Percentiles rank a stretch among this genome's conserved stretches.
Conservation (phyloP, 2,888 invertebrate genomes). For the Zele albiditarsus region DNA sequence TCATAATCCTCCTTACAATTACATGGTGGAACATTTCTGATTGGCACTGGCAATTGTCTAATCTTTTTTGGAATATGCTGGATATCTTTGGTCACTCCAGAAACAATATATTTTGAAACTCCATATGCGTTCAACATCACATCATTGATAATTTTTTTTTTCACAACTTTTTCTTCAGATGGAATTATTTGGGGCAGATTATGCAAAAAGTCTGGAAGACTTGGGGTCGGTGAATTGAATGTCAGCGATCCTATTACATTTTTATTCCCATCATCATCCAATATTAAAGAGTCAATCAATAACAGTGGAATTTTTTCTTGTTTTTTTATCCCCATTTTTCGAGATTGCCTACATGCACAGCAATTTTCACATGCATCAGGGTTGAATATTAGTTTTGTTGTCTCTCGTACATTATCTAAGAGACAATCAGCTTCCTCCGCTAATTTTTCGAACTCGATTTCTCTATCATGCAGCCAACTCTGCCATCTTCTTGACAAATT, state of each 20-base stretch:
- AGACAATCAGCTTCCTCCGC: slow-evolving; percentile 60
- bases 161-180: slow-evolving; percentile 55
- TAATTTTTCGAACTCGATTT: slow-evolving; percentile 58
- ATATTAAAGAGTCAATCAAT: slow-evolving; percentile 58
- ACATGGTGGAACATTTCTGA: slow-evolving; percentile 63
- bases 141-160: slow-evolving; percentile 51
- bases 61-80: slow-evolving; percentile 53
- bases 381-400: slow-evolving; percentile 54
- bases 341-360: slow-evolving; percentile 63
- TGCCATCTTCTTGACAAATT: slow-evolving; percentile 66
- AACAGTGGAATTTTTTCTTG: slow-evolving; percentile 56
- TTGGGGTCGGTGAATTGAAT: slow-evolving; percentile 61
- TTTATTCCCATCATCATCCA: slow-evolving; percentile 56
- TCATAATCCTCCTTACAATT: slow-evolving; percentile 51
- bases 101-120: slow-evolving; percentile 53
- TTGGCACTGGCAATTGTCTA: slow-evolving; percentile 34
- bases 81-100: slow-evolving; percentile 53
- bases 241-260: slow-evolving; percentile 60
- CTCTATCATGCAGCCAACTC: slow-evolving; percentile 60
- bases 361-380: slow-evolving; percentile 62
- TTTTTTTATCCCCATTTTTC: slow-evolving; percentile 55
- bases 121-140: slow-evolving; percentile 53
- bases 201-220: slow-evolving; percentile 52
- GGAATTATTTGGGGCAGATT: slow-evolving; percentile 56
- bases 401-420: slow-evolving; percentile 56